Percentiles rank a stretch among this genome's conserved stretches.
Evolutionary conservation across 2,113 vertebrate genomes (phyloP).

Genomic region (Ranitomeya variabilis): DNA sequence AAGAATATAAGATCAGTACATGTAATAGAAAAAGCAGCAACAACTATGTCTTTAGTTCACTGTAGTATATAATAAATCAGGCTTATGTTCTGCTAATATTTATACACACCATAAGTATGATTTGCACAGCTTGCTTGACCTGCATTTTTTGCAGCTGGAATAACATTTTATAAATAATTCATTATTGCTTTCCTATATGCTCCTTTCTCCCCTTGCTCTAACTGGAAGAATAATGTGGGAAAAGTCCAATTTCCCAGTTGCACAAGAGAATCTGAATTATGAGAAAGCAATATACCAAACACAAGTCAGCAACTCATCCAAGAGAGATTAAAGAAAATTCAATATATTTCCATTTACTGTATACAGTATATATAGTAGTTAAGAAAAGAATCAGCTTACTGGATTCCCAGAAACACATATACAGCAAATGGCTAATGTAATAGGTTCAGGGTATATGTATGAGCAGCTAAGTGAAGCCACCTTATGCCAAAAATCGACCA

Average conservation of each 20-base stretch:
- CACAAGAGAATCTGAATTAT: background rate
- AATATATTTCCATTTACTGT: background rate
- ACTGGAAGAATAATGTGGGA: background rate
- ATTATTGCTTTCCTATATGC: background rate
- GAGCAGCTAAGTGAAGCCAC: no score
- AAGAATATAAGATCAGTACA: background rate
- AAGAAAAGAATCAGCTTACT: background rate
- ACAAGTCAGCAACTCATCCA: background rate
- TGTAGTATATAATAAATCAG: background rate
- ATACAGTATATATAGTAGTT: background rate
- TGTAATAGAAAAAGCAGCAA: background rate
- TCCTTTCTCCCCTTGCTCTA: background rate
- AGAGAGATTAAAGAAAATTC: background rate
- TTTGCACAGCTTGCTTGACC: background rate
- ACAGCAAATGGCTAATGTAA: background rate
- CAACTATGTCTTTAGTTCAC: background rate
- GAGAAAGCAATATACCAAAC: background rate
- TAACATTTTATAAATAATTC: background rate
- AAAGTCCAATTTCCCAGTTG: slow-evolving; percentile 1
- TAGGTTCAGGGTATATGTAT: no score
- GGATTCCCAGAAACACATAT: background rate
- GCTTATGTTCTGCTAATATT: background rate
- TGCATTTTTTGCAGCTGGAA: background rate
- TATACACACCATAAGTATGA: background rate
- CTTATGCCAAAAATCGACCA: no score